These are phyloP conservation scores for Amyelois transitella DNA, from an alignment of 1,140 invertebrate genomes.

Conservation along the genomic window DNA sequence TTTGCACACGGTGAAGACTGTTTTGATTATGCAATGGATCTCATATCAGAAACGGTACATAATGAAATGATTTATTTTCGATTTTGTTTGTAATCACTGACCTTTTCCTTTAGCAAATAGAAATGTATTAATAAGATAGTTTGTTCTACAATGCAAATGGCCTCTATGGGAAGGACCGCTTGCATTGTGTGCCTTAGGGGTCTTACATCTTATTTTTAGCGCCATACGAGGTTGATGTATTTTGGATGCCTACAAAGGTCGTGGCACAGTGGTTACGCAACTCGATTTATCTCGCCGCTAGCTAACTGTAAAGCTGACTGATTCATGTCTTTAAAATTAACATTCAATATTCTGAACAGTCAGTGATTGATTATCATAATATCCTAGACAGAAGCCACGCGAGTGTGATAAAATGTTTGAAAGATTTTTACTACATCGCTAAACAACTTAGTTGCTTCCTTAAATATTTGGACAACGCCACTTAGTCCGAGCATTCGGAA, in stretches of 20 bases:
- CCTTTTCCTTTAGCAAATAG: not conserved
- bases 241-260: constrained; percentile 10
- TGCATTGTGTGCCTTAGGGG: not conserved
- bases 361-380: not conserved
- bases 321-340: not conserved
- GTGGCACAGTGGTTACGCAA: constrained; percentile 2
- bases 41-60: not conserved
- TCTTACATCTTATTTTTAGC: constrained; percentile 1
- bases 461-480: too few relatives aligned
- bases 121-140: not conserved
- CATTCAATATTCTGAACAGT: not conserved
- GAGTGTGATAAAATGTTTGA: not conserved
- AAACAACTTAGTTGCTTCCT: too few relatives aligned
- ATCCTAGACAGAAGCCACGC: not conserved
- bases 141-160: constrained; percentile 1
- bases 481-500: too few relatives aligned
- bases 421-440: not conserved
- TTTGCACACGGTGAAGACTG: not conserved
- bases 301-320: not conserved
- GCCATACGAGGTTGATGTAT: not conserved
- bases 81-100: not conserved
- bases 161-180: not conserved
- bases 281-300: constrained; percentile 5
- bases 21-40: not conserved
- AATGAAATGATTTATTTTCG: not conserved